Base-by-base conservation (phyloP, 2,797 vertebrate species). In the Fistularia tabacaria region DNA sequence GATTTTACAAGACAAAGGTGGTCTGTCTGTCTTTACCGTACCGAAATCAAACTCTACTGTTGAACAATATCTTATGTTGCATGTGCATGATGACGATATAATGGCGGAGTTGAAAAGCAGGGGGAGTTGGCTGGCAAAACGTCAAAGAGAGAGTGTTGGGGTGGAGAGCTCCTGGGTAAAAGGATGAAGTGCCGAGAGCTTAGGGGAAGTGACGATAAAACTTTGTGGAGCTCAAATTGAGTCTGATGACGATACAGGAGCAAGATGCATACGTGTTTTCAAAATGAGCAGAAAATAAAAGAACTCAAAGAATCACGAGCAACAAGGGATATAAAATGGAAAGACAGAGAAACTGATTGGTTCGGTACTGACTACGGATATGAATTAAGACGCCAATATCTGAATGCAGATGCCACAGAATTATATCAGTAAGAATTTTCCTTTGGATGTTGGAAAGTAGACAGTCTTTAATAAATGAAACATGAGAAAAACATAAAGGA, bases 1-100 rank as follows among this genome's bases (percentile, higher is more conserved):
- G 71, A 89, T 85, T 86, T 86, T 64, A 73, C 38, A 51, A 87
- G 83, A 90, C 90, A 90, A 89, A 90, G 90, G 84, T 76, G 90
- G 85, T 76, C 82, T 69, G 77, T 81, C 85, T 90, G 83, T 89
- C 71, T 80, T 66, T 62, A 69, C 53, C 50, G 63, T 54, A 51
- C 71, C 79, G 66, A 71, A 42, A 68, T 70, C 59, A 40, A 61
- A 39, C 60, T 58, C 56, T 46, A 36, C 52, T 51, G 64, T 61
- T 40, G 53, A 69, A 77, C 69, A 63, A 46, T 67, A 60, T 37
- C 25, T 43, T 48, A 50, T 25, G 49, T 70, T 68, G 64, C 60
- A 66, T 69, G 51, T 69, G 62, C 64, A 72, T 64, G 51, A 64
- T 74, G 71, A 77, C 73, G 72, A 81, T 82, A 76, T 79, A 83